Percentiles rank a stretch among this genome's conserved stretches.
These are phyloP conservation scores for Mus musculus DNA, from an alignment of 2,113 vertebrate genomes.

Conservation along the genomic window GRCm39 chr1:168021501-168022000, in stretches of 20 bases:
- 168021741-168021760: neutral
- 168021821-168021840: neutral
- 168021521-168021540: neutral
- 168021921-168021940: neutral
- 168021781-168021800: neutral
- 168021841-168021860: neutral
- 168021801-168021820: neutral
- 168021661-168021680: neutral
- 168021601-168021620: too few relatives aligned
- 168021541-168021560: neutral
- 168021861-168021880: too few relatives aligned
- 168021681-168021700: neutral
- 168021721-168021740: too few relatives aligned
- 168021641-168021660: neutral
- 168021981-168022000: neutral
- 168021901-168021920: neutral
- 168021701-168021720: neutral
- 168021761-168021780: neutral
- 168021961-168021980: accelerated
- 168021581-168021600: too few relatives aligned
- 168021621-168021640: too few relatives aligned
- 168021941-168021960: neutral
- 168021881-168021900: neutral
- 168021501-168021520: neutral
- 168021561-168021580: neutral